These are phyloP conservation scores for Hirtodrosophila alboralis DNA, from an alignment of 2,888 invertebrate genomes.

Conservation along the genomic window DNA sequence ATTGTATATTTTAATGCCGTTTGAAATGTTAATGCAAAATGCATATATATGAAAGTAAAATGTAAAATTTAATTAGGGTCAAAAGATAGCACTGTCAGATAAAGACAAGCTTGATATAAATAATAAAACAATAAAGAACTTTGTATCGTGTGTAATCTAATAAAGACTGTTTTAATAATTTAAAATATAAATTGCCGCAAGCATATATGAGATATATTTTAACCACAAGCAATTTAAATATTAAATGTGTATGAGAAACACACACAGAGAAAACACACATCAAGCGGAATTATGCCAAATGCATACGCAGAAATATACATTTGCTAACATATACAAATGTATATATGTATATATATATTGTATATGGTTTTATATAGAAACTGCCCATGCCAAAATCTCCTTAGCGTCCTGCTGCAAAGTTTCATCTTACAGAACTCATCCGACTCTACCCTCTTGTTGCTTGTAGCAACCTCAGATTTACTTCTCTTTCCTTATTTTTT, in stretches of 20 bases:
- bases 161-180: slow-evolving; percentile 76
- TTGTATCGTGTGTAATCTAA: slow-evolving; percentile 58
- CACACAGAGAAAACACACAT: slow-evolving; percentile 19
- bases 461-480: slow-evolving; percentile 45
- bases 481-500: slow-evolving; percentile 2
- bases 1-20: slow-evolving; percentile 45
- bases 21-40: slow-evolving; percentile 59
- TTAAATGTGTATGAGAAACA: slow-evolving; percentile 66
- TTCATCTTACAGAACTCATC: slow-evolving; percentile 46
- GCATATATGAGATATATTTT: slow-evolving; percentile 71
- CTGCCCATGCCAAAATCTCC: slow-evolving; percentile 34
- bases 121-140: slow-evolving; percentile 17
- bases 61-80: slow-evolving; percentile 61
- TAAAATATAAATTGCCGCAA: slow-evolving; percentile 77
- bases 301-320: slow-evolving; percentile 26
- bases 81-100: slow-evolving; percentile 35
- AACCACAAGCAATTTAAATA: slow-evolving; percentile 79
- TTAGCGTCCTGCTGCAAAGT: slow-evolving; percentile 37
- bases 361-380: slow-evolving; percentile 27
- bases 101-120: slow-evolving; percentile 57
- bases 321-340: slow-evolving; percentile 2
- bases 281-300: slow-evolving; percentile 27
- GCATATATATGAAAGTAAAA: slow-evolving; percentile 43
- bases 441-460: slow-evolving; percentile 38
- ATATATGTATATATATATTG: slow-evolving; percentile 11